These are phyloP conservation scores for Clarias magur DNA, from an alignment of 2,113 vertebrate species.

Conservation along the genomic window DNA sequence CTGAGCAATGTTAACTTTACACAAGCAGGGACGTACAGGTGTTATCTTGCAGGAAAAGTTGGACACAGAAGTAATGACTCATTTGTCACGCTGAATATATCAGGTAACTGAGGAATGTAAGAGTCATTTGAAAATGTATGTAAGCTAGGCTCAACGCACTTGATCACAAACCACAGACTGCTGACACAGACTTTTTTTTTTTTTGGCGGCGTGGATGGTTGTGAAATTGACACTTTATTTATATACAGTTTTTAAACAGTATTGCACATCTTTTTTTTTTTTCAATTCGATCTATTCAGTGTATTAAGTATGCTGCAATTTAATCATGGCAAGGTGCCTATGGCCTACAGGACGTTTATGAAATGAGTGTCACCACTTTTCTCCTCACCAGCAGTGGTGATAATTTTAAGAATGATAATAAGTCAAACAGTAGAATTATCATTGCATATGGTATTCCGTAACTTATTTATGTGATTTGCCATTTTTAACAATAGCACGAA, in stretches of 20 bases:
- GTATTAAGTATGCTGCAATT: no score
- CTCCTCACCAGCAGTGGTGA: background rate
- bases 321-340: no score
- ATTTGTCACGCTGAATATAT: constrained; percentile 32
- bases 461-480: background rate
- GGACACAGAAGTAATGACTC: constrained; percentile 39
- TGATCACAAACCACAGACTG: background rate
- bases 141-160: background rate
- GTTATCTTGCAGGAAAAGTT: constrained; percentile 47
- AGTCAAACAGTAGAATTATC: background rate
- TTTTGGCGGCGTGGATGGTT: background rate
- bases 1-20: constrained; percentile 41
- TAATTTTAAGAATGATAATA: background rate
- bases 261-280: background rate
- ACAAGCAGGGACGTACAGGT: constrained; percentile 63
- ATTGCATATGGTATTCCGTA: background rate
- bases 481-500: background rate
- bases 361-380: background rate
- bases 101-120: constrained; percentile 51
- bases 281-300: background rate
- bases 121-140: background rate
- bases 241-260: background rate
- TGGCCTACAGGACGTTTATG: no score
- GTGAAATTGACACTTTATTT: background rate
- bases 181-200: background rate